Conservation (phyloP, 2,888 invertebrate species). For the Cremastobaeus sp. region DNA sequence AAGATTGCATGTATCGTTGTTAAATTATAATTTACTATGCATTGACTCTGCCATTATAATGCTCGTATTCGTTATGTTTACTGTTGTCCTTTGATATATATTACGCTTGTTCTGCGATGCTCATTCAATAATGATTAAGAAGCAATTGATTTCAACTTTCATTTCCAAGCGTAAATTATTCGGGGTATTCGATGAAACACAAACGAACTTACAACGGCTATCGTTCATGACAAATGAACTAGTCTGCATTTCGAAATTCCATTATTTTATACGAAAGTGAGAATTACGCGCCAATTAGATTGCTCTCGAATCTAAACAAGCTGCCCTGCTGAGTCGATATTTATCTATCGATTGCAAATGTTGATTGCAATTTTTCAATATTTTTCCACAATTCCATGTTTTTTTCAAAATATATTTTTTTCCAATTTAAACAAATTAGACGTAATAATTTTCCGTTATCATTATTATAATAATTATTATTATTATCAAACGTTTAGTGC, state of each 20-base stretch:
- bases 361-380: not conserved
- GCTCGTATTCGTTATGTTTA: not conserved
- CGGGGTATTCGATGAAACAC: conserved; percentile 2
- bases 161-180: conserved; percentile 12
- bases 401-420: no score
- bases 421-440: no score
- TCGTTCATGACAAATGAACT: conserved; percentile 18
- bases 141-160: conserved; percentile 21
- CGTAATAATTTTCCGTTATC: no score
- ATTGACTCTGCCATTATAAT: not conserved
- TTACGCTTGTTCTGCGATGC: not conserved
- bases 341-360: conserved; percentile 1
- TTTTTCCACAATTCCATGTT: no score
- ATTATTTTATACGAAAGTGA: conserved; percentile 20
- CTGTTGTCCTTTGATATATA: conserved; percentile 8
- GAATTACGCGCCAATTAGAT: conserved; percentile 12
- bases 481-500: no score
- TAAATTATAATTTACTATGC: not conserved
- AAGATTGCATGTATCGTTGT: not conserved
- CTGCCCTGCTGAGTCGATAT: no score
- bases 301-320: no score
- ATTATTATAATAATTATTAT: no score
- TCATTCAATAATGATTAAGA: conserved; percentile 13
- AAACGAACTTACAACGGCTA: conserved; percentile 7
- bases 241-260: conserved; percentile 6